These are phyloP conservation scores for Ophioderma brevispina DNA, from an alignment of 35 echinoderm and acorn worm species.

Conservation along the genomic window DNA sequence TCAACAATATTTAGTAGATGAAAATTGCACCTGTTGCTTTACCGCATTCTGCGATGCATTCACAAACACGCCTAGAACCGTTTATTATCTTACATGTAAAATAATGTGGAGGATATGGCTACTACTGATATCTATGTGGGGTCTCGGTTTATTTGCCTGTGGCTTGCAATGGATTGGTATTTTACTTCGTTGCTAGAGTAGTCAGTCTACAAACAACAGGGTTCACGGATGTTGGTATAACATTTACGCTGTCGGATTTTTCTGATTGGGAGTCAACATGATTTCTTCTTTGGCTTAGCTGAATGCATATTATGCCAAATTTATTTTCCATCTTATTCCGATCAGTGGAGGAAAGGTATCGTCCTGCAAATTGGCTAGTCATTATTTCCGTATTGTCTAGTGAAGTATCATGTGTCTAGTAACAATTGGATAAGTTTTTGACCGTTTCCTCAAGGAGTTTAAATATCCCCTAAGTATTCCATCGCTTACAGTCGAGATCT, in stretches of 20 bases:
- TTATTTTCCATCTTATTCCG: background rate
- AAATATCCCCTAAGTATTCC: background rate
- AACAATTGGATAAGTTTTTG: background rate
- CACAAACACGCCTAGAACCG: background rate
- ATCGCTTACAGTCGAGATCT: background rate
- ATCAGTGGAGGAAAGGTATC: background rate
- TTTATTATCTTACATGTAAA: background rate
- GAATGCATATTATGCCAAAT: background rate
- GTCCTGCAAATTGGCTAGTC: background rate
- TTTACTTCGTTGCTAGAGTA: background rate
- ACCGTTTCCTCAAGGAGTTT: background rate
- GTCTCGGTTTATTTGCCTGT: background rate
- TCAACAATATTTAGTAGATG: too few relatives aligned
- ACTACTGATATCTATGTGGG: background rate
- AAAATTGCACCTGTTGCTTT: background rate
- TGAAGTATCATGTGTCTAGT: constrained; percentile 2
- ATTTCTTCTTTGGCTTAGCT: background rate
- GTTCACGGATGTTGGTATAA: background rate
- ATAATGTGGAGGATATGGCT: background rate
- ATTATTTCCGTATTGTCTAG: background rate
- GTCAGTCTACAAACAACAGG: too few relatives aligned
- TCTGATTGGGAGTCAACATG: background rate
- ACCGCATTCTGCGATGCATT: background rate
- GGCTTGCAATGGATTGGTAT: background rate
- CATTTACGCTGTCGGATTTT: background rate